These are phyloP conservation scores for Myanophis thanlyinensis DNA, from an alignment of 2,113 vertebrate genomes.

Conservation along the genomic window DNA sequence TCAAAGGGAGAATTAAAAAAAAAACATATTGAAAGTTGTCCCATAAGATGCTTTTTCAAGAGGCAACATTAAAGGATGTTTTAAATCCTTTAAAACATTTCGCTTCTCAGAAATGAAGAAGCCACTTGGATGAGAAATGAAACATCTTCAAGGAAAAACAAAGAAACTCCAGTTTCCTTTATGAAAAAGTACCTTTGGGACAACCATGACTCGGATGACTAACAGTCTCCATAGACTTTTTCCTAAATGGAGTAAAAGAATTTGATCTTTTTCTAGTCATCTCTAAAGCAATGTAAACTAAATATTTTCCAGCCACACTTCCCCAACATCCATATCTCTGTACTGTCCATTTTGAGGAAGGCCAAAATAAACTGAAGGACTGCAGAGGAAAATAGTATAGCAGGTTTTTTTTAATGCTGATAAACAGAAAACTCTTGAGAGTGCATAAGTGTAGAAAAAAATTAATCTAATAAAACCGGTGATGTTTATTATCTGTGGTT, in stretches of 20 bases:
- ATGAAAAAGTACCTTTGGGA: background rate
- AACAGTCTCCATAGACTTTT: background rate
- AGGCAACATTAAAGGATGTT: background rate
- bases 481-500: background rate
- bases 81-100: background rate
- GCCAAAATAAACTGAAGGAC: background rate
- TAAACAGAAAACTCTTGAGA: constrained; percentile 43
- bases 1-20: background rate
- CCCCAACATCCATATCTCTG: background rate
- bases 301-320: background rate
- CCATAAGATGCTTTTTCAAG: background rate
- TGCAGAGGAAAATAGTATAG: constrained; percentile 4
- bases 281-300: constrained; percentile 45
- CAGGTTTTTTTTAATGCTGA: constrained; percentile 55
- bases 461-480: constrained; percentile 32
- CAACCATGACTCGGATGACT: background rate
- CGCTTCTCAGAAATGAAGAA: background rate
- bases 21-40: background rate
- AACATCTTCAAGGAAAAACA: background rate
- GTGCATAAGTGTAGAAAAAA: constrained; percentile 22
- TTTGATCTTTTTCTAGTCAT: constrained; percentile 34
- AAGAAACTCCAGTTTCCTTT: background rate
- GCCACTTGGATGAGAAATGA: background rate
- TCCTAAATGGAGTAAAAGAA: background rate
- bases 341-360: background rate